phyloP scores from a whole-genome alignment of 2,888 invertebrate genomes.

The Alcis repandata region DNA sequence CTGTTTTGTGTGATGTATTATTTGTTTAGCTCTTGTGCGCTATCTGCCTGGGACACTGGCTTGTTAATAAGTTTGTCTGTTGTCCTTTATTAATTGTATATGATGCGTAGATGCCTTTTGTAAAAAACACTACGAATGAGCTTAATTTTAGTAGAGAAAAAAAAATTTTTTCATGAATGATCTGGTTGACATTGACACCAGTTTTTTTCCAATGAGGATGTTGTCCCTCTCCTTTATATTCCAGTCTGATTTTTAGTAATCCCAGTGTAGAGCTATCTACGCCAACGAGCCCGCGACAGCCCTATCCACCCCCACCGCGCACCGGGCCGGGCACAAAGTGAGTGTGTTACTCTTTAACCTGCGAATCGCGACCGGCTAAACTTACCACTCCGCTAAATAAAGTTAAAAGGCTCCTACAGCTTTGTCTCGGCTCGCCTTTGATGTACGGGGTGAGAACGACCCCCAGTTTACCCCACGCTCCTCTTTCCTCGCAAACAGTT shows the following conservation, averaged over 20 bases:
- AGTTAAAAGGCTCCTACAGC: slow-evolving; percentile 86
- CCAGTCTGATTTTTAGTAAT: background rate
- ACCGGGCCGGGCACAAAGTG: slow-evolving; percentile 76
- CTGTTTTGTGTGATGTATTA: slow-evolving; percentile 42
- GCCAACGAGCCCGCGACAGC: slow-evolving; percentile 52
- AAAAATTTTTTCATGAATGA: background rate
- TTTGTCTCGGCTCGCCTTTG: slow-evolving; percentile 86
- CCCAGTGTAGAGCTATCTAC: background rate
- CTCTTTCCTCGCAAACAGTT: slow-evolving; percentile 75
- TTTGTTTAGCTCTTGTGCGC: slow-evolving; percentile 41
- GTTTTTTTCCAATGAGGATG: background rate
- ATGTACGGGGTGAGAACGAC: slow-evolving; percentile 74
- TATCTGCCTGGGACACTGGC: slow-evolving; percentile 18
- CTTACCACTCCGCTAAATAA: slow-evolving; percentile 87
- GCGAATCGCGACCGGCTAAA: slow-evolving; percentile 87
- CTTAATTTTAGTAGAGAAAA: no score
- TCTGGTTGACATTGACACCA: no score
- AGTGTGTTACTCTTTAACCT: slow-evolving; percentile 87
- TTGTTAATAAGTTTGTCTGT: slow-evolving; percentile 28
- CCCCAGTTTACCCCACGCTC: slow-evolving; percentile 50
- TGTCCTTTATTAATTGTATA: slow-evolving; percentile 33
- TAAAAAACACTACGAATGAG: no score
- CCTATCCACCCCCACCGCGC: slow-evolving; percentile 61
- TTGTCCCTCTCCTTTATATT: background rate
- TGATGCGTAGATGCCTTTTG: no score